Base-by-base conservation (phyloP, 1,140 invertebrate species). In the Atta colombica region DNA sequence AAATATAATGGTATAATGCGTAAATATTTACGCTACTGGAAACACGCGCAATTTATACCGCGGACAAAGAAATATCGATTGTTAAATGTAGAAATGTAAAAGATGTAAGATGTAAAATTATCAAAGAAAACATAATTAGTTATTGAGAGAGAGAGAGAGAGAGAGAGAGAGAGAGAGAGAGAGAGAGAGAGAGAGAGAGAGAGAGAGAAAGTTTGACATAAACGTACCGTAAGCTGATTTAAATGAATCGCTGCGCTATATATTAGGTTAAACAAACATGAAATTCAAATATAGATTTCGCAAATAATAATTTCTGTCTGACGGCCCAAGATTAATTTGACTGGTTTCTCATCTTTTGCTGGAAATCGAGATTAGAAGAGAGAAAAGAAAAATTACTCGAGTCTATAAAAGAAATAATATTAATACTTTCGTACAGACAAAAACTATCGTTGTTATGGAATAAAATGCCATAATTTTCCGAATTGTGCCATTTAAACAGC, bases 251-350 rank as follows among this genome's bases (percentile, higher is more conserved):
- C 18, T 16, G 18, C 45, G 55, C 14, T 7, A 39, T 72, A 66
- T 12, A 65, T 10, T 49, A 35, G 39, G 53, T 4, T 31, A 89
- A 39, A 69, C 61, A 89, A 89, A 89, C 31, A 82, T 21, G 58
- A 35, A 77, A 87, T 58, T 87, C 81, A 77, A 87, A 89, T 72
- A 89, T 53, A 77, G 58, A 61, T 84, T 66, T 16, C 14, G 65
- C 28, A 69, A 89, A 86, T 25, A 45, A 49, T 60, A 74, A 72
- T 53, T 84, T 81, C n/a, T 39, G 28, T 39, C 18, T 14, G 45
- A 25, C 28, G 16, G 18, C 28, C 21, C 16, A 16, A 39, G 8
- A 58, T 31, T 55, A 82, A 84, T 89, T 89, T 86, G 25, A 69
- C 39, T 45, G 66, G 77, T 89, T 65, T 21, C 21, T 39, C 16